These are phyloP conservation scores for Carpatolechia fugitivella DNA, from an alignment of 2,888 invertebrate genomes.

Conservation along the genomic window DNA sequence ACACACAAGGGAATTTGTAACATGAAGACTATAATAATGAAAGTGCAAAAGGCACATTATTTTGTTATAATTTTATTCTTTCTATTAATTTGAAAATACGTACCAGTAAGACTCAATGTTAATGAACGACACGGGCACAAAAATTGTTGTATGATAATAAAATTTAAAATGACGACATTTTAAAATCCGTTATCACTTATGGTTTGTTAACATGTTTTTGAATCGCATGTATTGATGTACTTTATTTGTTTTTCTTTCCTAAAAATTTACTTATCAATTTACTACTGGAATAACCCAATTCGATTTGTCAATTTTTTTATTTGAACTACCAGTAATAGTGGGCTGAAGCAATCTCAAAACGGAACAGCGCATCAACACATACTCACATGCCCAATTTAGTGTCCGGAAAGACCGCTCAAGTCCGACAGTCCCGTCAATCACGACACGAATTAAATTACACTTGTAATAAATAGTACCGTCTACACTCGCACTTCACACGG, in stretches of 20 bases:
- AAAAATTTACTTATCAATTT: background rate
- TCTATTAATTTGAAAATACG: background rate
- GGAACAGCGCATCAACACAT: background rate
- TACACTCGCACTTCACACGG: constrained; percentile 14
- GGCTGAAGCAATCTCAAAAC: background rate
- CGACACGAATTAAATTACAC: constrained; percentile 1
- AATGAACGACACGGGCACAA: no score
- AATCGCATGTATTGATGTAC: background rate
- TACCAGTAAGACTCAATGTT: no score
- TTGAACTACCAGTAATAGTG: constrained; percentile 2
- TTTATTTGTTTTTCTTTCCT: background rate
- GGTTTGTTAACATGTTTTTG: background rate
- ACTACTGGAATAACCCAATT: background rate
- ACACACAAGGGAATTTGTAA: constrained; percentile 10
- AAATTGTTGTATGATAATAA: background rate
- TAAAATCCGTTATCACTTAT: background rate
- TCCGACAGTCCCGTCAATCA: background rate
- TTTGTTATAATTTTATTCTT: background rate
- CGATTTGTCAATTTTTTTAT: background rate
- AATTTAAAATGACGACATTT: background rate
- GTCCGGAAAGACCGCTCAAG: background rate
- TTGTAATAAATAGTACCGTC: constrained; percentile 27
- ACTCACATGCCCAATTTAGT: constrained; percentile 2
- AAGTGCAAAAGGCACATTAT: constrained; percentile 40
- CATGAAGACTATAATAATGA: constrained; percentile 14